These are phyloP conservation scores for Temnothorax longispinosus DNA, from an alignment of 1,140 invertebrate genomes.

Conservation along the genomic window DNA sequence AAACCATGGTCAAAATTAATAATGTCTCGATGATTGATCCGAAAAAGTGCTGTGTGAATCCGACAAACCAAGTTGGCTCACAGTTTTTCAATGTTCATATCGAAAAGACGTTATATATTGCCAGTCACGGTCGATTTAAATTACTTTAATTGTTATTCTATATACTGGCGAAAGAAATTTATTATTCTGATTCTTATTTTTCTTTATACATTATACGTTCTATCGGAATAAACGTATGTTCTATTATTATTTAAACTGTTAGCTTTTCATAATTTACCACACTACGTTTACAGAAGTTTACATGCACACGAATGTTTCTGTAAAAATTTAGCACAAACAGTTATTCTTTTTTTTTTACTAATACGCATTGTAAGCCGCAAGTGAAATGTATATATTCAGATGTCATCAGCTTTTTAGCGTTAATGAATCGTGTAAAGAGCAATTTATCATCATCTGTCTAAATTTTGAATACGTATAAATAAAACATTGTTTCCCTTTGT, in stretches of 20 bases:
- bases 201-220: neutral
- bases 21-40: too few species aligned
- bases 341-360: conserved; percentile 2
- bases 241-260: neutral
- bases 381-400: neutral
- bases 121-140: too few species aligned
- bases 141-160: too few species aligned
- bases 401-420: neutral
- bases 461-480: neutral
- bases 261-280: conserved; percentile 22
- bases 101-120: too few species aligned
- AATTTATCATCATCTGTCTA: neutral
- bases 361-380: neutral
- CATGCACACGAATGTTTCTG: conserved; percentile 17
- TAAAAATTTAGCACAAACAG: conserved; percentile 19
- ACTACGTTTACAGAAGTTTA: neutral
- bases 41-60: too few species aligned
- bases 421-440: conserved; percentile 1
- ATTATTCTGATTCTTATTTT: neutral
- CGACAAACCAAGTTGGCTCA: too few species aligned
- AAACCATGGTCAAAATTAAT: too few species aligned
- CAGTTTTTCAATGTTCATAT: too few species aligned
- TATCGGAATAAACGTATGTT: neutral
- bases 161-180: too few species aligned
- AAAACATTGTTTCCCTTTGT: neutral